phyloP scores from a whole-genome alignment of 2,888 invertebrate genomes.

The Ethmia dodecea region DNA sequence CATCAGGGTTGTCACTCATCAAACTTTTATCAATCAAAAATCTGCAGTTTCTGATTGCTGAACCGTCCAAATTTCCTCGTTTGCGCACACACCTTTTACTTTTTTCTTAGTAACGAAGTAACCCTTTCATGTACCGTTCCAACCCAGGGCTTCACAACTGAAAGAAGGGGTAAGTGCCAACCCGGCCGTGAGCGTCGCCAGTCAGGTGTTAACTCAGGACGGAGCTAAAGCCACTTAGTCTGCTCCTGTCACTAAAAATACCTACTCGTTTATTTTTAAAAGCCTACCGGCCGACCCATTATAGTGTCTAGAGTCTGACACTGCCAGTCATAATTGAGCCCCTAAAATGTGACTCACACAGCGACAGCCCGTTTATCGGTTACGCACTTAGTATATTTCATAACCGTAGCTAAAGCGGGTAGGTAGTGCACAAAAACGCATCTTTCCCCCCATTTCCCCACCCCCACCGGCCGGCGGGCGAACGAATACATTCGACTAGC shows the following conservation, averaged over 20 bases:
- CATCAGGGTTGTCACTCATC: too few relatives aligned
- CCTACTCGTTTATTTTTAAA: conserved; percentile 48
- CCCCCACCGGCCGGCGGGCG: conserved; percentile 55
- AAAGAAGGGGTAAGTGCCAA: conserved; percentile 70
- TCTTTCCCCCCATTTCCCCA: conserved; percentile 56
- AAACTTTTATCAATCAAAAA: too few relatives aligned
- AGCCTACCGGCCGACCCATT: conserved; percentile 31
- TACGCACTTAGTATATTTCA: conserved; percentile 68
- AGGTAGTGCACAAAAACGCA: conserved; percentile 74
- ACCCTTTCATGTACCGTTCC: conserved; percentile 72
- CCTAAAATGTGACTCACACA: conserved; percentile 32
- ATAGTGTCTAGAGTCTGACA: conserved; percentile 29
- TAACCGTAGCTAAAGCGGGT: conserved; percentile 61
- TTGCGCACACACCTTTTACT: conserved; percentile 14
- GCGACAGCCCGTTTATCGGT: conserved; percentile 42
- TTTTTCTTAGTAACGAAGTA: conserved; percentile 57
- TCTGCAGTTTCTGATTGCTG: conserved; percentile 5
- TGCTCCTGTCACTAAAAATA: conserved; percentile 62
- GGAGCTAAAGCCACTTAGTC: conserved; percentile 60
- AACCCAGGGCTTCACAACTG: conserved; percentile 59
- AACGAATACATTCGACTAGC: conserved; percentile 76
- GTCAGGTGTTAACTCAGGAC: conserved; percentile 64
- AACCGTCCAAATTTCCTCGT: conserved; percentile 5
- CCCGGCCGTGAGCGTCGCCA: conserved; percentile 58
- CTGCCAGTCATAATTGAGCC: conserved; percentile 35